Percentiles rank a stretch among this genome's conserved stretches.
phyloP scores from a whole-genome alignment of 1,140 invertebrate species.

The Aphelenchoides fujianensis region DNA sequence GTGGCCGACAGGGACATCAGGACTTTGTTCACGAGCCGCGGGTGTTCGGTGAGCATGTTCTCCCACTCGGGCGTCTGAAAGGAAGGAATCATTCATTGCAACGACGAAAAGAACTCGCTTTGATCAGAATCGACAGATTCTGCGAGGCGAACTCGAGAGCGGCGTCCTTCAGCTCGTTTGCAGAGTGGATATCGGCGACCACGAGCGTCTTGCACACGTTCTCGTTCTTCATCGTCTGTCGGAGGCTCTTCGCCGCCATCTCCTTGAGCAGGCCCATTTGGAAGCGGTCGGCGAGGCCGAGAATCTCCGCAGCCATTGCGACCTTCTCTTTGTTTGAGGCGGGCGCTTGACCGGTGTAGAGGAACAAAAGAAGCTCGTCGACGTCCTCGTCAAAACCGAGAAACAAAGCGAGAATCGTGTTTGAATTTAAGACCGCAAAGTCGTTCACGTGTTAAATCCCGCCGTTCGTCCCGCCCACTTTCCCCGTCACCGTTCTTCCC shows the following conservation, averaged over 20 bases:
- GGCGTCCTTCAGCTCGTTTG: constrained; percentile 55
- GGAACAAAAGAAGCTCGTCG: neutral
- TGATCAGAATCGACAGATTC: constrained; percentile 30
- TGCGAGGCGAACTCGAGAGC: constrained; percentile 52
- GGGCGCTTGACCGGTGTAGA: constrained; percentile 24
- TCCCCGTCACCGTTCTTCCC: no score
- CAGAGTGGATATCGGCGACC: constrained; percentile 56
- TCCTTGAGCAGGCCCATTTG: constrained; percentile 56
- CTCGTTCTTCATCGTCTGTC: neutral
- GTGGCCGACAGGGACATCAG: no score
- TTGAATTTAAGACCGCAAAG: no score
- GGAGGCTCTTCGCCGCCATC: constrained; percentile 53
- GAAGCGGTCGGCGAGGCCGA: constrained; percentile 59
- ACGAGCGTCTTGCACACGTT: constrained; percentile 56
- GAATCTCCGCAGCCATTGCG: constrained; percentile 49
- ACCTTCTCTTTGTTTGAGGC: no score
- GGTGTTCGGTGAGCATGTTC: neutral
- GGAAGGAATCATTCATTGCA: neutral
- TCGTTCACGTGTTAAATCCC: no score
- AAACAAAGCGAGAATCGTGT: no score
- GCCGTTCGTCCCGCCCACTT: no score
- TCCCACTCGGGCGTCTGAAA: neutral
- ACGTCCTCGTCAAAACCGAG: constrained; percentile 53
- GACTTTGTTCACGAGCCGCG: neutral
- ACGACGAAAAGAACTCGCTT: no score